These are phyloP conservation scores for Fundulus diaphanus DNA, from an alignment of 2,797 vertebrate genomes.

Conservation along the genomic window DNA sequence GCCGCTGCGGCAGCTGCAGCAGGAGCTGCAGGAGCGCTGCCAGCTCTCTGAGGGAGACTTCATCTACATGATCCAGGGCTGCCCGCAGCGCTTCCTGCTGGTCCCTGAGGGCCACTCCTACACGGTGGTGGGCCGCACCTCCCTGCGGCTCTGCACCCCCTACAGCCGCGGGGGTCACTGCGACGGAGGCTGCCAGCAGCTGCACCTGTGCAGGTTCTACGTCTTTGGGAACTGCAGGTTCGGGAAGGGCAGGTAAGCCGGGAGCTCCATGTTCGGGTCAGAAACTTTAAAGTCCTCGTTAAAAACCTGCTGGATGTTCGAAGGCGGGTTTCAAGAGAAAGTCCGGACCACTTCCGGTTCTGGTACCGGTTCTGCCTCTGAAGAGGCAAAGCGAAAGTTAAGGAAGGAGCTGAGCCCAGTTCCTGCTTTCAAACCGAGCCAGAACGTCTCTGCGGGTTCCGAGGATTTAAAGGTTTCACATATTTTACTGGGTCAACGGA, in stretches of 20 bases:
- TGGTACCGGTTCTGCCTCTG: background rate
- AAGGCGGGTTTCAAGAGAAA: no score
- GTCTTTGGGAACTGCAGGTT: slow-evolving; percentile 86
- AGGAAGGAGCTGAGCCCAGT: background rate
- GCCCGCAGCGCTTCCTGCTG: slow-evolving; percentile 65
- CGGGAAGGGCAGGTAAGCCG: slow-evolving; percentile 68
- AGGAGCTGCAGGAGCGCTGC: slow-evolving; percentile 53
- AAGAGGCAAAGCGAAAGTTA: background rate
- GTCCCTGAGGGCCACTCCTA: slow-evolving; percentile 41
- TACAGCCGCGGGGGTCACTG: slow-evolving; percentile 61
- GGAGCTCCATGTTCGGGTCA: no score
- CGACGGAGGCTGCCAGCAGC: slow-evolving; percentile 71
- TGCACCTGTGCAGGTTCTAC: slow-evolving; percentile 89
- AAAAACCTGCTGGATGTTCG: no score
- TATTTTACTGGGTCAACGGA: background rate
- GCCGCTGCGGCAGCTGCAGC: slow-evolving; percentile 59
- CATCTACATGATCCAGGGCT: slow-evolving; percentile 56
- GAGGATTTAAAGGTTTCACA: background rate
- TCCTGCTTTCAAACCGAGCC: no score
- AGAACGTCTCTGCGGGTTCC: no score
- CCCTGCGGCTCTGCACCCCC: slow-evolving; percentile 81
- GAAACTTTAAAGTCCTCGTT: background rate
- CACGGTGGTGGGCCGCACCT: slow-evolving; percentile 72
- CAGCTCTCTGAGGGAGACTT: slow-evolving; percentile 55
- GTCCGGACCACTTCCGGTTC: no score